phyloP scores from a whole-genome alignment of 1,140 invertebrate species.

The Leptinotarsa texana region DNA sequence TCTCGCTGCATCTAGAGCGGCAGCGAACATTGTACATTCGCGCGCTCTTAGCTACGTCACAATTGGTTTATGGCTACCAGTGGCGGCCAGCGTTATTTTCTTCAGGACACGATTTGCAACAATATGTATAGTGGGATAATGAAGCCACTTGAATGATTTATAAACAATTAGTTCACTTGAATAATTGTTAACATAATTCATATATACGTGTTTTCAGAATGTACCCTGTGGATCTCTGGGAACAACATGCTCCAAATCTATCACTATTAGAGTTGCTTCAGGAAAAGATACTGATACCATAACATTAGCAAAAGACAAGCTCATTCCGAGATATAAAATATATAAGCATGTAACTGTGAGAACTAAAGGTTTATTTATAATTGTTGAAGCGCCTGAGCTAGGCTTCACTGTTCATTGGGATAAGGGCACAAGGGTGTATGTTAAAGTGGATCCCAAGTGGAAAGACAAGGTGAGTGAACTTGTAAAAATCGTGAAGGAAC shows the following conservation, averaged over 20 bases:
- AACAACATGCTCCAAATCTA: slow-evolving; percentile 83
- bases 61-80: too few species aligned
- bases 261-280: slow-evolving; percentile 66
- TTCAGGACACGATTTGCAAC: too few species aligned
- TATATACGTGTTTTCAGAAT: slow-evolving; percentile 56
- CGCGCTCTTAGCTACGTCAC: too few species aligned
- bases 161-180: too few species aligned
- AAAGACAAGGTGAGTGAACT: slow-evolving; percentile 63
- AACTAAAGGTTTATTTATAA: slow-evolving; percentile 73
- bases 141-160: too few species aligned
- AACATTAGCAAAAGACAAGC: slow-evolving; percentile 62
- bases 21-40: too few species aligned
- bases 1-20: too few species aligned
- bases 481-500: too few species aligned
- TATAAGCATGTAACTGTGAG: slow-evolving; percentile 62
- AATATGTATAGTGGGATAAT: too few species aligned
- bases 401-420: slow-evolving; percentile 87
- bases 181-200: too few species aligned
- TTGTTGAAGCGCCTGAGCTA: slow-evolving; percentile 76
- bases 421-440: slow-evolving; percentile 77
- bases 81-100: too few species aligned
- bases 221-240: slow-evolving; percentile 84
- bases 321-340: slow-evolving; percentile 55
- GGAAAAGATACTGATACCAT: slow-evolving; percentile 65
- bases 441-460: slow-evolving; percentile 76